Base-by-base conservation (phyloP, 2,888 invertebrate species). In the Hydrotaea diabolus region DNA sequence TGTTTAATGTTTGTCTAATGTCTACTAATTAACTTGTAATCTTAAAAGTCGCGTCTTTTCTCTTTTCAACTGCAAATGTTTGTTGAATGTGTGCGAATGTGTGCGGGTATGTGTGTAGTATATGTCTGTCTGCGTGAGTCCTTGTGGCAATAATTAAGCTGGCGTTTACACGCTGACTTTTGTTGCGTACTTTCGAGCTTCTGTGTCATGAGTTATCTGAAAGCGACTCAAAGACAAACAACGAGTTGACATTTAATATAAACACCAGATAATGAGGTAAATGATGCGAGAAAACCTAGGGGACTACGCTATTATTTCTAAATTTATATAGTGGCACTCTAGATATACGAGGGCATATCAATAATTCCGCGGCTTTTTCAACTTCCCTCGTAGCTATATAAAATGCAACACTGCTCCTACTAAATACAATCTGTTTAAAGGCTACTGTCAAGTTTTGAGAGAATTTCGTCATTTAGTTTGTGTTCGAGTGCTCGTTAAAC, bases 11-110 rank as follows among this genome's bases (percentile, higher is more conserved):
- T 2, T 74, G 49, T 64, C 62, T 77, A 81, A 84, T 81, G 49
- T 78, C 72, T 77, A 17, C 81, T 79, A 84, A 81, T 84, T 81
- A 81, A 72, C 66, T 81, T 81, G 84, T 78, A 73, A 76, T 81
- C 66, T 73, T 26, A 78, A 26, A 73, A 72, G 72, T 81, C 78
- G 81, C 81, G 66, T 81, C 59, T 66, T 59, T 81, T 77, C 36
- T 36, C 64, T 64, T 36, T 17, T 36, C 36, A 36, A 26, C 36
- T 17, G 64, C 2, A 64, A 17, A 17, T 64, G 64, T 36, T 31
- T 36, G 15, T 13, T 59, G 11, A 23, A 39, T 11, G 9, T 13
- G 15, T 57, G 21, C 5, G 23, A 21, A 5, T 23, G 57, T 57
- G 19, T 21, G 21, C 2, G 9, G 2, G 7, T 7, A 31, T 31